A percentile compares a stretch with the other conserved stretches of the same genome.
phyloP scores from a whole-genome alignment of 64 coral and sea anemone species.

The Stylophora pistillata region DNA sequence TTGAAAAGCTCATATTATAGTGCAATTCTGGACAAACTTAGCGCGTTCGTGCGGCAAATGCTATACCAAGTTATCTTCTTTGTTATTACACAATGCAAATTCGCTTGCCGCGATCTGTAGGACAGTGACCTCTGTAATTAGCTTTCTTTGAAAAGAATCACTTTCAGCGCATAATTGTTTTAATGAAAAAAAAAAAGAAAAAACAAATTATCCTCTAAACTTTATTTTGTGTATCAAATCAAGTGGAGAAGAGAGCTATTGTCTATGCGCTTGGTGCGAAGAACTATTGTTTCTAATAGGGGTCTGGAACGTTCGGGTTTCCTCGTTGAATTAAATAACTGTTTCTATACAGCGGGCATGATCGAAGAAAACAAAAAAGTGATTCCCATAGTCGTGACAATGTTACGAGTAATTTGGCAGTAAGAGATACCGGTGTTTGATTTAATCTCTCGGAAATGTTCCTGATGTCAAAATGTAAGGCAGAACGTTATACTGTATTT shows the following conservation, averaged over 20 bases:
- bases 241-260: constrained; percentile 31
- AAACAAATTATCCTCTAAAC: constrained; percentile 44
- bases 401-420: neutral
- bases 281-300: constrained; percentile 24
- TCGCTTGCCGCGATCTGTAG: neutral
- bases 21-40: neutral
- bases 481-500: neutral
- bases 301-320: constrained; percentile 17
- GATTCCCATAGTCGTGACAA: neutral
- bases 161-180: constrained; percentile 55
- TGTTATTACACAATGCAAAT: constrained; percentile 22
- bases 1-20: neutral
- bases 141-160: constrained; percentile 53
- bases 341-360: neutral
- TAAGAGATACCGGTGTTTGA: neutral
- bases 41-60: neutral
- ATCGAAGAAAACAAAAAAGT: neutral
- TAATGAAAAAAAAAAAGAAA: neutral
- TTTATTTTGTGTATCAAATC: constrained; percentile 35
- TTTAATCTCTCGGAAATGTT: neutral
- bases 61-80: neutral
- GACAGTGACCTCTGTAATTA: constrained; percentile 22
- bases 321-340: neutral
- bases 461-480: neutral
- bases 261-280: constrained; percentile 41